Base-by-base conservation (phyloP, 1,140 invertebrate species). In the Diuraphis noxia region DNA sequence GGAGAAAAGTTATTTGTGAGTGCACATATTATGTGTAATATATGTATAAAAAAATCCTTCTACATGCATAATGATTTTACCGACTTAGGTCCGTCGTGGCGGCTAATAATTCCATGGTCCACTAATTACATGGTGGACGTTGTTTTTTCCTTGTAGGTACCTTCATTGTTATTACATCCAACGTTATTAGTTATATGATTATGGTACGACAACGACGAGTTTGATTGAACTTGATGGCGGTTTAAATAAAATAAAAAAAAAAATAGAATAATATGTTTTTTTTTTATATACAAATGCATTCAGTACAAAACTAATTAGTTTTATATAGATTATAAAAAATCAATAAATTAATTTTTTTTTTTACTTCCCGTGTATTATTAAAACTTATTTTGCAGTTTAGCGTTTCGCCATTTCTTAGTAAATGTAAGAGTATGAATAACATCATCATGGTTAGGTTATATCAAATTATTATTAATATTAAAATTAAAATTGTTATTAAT, bases 121-220 rank as follows among this genome's bases (percentile, higher is more conserved):
- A 88, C 52, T 88, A 88, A 88, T 88, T 88, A 88, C 86, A 88
- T 63, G 86, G 52, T 88, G 86, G 43, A 86, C 43, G 85, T 52
- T 56, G 86, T 63, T 88, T 40, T 88, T 88, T n/a, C 52, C 49
- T 88, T 63, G 46, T 87, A 23, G 34, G 21, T 63, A 52, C 85
- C 85, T 52, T 86, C 85, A 86, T 86, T 86, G 85, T 86, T 86
- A 86, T 86, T 86, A 86, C 23, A 49, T 36, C 34, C 85, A 34
- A 52, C 85, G 85, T 86, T 86, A 86, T 46, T 86, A 85, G 84
- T 49, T 86, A 49, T 49, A 86, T 86, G 43, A 85, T 46, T 85
- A 85, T n/a, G 46, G 36, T 86, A 86, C 85, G 85, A 86, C 84
- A 34, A 49, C 85, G 43, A 49, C 34, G 46, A 86, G 46, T 36